phyloP scores from a whole-genome alignment of 35 echinoderm and acorn worm species.

The Heliocidaris erythrogramma region DNA sequence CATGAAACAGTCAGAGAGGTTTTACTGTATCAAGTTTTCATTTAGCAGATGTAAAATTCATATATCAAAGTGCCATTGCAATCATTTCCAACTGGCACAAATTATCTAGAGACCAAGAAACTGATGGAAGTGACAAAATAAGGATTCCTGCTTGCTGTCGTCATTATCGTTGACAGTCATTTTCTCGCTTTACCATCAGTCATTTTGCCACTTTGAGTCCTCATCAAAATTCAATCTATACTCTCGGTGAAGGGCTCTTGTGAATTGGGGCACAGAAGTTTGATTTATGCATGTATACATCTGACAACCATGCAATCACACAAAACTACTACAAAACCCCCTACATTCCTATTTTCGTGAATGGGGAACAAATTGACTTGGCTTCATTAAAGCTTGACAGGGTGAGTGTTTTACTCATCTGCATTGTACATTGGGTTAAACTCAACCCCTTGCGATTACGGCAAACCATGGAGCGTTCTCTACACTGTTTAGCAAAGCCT shows the following conservation, averaged over 20 bases:
- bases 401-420: neutral
- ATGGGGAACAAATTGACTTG: neutral
- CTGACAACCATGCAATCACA: neutral
- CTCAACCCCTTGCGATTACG: neutral
- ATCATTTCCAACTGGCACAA: neutral
- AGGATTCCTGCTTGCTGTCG: neutral
- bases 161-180: slow-evolving; percentile 2
- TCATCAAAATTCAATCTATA: slow-evolving; percentile 43
- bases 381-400: neutral
- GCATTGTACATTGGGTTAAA: too few relatives aligned
- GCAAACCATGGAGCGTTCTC: neutral
- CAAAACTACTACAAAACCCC: neutral
- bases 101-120: neutral
- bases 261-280: slow-evolving; percentile 2
- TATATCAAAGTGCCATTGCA: neutral
- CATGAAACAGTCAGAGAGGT: neutral
- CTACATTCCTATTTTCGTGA: neutral
- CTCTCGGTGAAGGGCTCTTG: slow-evolving; percentile 15
- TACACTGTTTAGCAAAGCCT: neutral
- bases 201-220: neutral
- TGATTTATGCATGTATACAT: slow-evolving; percentile 1
- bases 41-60: neutral
- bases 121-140: neutral
- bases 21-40: neutral
- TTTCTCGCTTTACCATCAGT: slow-evolving; percentile 22